Percentiles rank a stretch among this genome's conserved stretches.
phyloP scores from a whole-genome alignment of 1,140 invertebrate species.

The Nasonia giraulti region DNA sequence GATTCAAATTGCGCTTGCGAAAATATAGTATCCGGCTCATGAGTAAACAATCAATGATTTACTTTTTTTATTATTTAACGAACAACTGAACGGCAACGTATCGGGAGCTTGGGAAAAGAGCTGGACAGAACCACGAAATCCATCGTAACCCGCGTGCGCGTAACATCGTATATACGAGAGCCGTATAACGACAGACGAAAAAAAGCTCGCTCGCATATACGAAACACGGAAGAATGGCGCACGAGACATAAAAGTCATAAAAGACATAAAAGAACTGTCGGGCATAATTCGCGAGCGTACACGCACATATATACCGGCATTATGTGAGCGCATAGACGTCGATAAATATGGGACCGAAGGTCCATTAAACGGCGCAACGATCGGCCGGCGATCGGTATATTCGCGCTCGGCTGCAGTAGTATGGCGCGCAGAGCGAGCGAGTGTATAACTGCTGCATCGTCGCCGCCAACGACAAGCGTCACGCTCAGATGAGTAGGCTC shows the following conservation, averaged over 20 bases:
- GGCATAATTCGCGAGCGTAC: neutral
- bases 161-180: too few species aligned
- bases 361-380: constrained; percentile 21
- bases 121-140: too few species aligned
- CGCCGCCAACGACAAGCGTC: neutral
- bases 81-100: too few species aligned
- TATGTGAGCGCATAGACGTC: too few species aligned
- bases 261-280: neutral
- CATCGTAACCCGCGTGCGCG: too few species aligned
- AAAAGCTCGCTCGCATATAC: neutral
- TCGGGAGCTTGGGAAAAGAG: too few species aligned
- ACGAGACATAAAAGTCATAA: neutral
- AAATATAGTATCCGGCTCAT: too few species aligned
- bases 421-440: neutral
- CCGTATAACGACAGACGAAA: neutral
- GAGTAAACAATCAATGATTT: too few species aligned
- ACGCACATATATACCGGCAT: too few species aligned
- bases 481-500: constrained; percentile 17
- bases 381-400: neutral
- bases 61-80: too few species aligned
- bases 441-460: neutral
- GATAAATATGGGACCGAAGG: neutral
- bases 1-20: neutral
- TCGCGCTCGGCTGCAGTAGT: neutral
- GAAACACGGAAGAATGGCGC: neutral